These are phyloP conservation scores for Scolanthus callimorphus DNA, from an alignment of 92 coral and sea anemone genomes.

Conservation along the genomic window DNA sequence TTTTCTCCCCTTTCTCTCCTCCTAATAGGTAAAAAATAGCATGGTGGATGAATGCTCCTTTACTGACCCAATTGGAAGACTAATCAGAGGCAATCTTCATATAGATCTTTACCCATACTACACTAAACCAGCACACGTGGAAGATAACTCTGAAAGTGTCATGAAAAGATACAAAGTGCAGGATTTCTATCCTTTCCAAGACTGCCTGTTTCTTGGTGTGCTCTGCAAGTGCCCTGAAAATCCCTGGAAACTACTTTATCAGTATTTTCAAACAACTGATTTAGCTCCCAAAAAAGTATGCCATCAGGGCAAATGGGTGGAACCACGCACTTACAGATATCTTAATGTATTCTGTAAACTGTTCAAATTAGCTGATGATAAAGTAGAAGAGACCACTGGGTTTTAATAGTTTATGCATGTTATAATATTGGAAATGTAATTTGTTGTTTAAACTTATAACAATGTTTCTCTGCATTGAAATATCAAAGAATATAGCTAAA, in stretches of 20 bases:
- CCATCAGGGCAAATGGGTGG: background rate
- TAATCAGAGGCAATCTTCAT: background rate
- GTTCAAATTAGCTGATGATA: no score
- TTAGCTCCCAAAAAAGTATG: background rate
- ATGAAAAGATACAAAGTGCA: conserved; percentile 1
- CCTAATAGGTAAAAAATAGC: background rate
- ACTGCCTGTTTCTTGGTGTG: conserved; percentile 1
- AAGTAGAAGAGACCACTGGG: no score
- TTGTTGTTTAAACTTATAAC: no score
- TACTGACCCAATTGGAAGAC: conserved; percentile 4
- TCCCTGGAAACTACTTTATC: background rate
- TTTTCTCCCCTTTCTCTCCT: no score
- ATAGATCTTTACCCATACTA: conserved; percentile 1
- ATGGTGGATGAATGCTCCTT: conserved; percentile 5
- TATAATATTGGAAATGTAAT: no score
- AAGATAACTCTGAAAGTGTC: conserved; percentile 1
- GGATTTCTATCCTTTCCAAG: conserved; percentile 1
- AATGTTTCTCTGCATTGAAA: no score
- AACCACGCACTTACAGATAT: background rate
- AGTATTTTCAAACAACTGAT: conserved; percentile 6
- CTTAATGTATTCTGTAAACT: no score
- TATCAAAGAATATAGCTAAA: no score
- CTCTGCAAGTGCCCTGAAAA: conserved; percentile 5
- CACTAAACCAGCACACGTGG: background rate
- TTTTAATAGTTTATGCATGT: no score